Evolutionary conservation across 1,140 invertebrate genomes (phyloP).

Genomic region (Tetramorium alpestre): DNA sequence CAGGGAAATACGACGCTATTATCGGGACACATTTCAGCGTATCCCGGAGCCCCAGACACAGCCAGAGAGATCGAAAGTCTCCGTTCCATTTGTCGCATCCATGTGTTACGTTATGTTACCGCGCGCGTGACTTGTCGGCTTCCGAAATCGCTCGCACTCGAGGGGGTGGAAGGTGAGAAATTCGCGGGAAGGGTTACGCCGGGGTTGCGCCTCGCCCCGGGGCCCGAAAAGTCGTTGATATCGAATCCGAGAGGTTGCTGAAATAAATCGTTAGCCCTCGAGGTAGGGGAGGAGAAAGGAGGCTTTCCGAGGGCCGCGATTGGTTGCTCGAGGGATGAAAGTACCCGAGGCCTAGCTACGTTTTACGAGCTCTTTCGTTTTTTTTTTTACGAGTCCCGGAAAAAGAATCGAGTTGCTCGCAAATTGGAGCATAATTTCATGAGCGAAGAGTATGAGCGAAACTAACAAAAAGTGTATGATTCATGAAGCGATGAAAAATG

Average conservation of each 20-base stretch:
- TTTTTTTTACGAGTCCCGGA: conserved; percentile 31
- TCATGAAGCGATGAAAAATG: too few species aligned
- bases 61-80: neutral
- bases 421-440: conserved; percentile 34
- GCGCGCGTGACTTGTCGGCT: conserved; percentile 28
- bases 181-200: conserved; percentile 57
- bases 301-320: conserved; percentile 24
- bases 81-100: conserved; percentile 2
- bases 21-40: neutral
- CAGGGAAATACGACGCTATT: conserved; percentile 20
- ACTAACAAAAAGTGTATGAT: neutral
- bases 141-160: conserved; percentile 22
- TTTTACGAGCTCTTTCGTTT: conserved; percentile 32
- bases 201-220: neutral
- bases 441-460: neutral
- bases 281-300: conserved; percentile 23
- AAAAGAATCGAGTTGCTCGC: conserved; percentile 16
- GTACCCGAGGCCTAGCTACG: conserved; percentile 48
- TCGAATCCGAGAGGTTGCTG: conserved; percentile 70
- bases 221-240: conserved; percentile 76
- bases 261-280: conserved; percentile 74
- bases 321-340: conserved; percentile 41
- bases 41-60: neutral
- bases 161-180: conserved; percentile 49
- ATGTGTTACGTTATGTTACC: neutral